Evolutionary conservation across 2,888 invertebrate genomes (phyloP), one percentile per base, ranked within the genome.

Genomic region (Lagria hirta): DNA sequence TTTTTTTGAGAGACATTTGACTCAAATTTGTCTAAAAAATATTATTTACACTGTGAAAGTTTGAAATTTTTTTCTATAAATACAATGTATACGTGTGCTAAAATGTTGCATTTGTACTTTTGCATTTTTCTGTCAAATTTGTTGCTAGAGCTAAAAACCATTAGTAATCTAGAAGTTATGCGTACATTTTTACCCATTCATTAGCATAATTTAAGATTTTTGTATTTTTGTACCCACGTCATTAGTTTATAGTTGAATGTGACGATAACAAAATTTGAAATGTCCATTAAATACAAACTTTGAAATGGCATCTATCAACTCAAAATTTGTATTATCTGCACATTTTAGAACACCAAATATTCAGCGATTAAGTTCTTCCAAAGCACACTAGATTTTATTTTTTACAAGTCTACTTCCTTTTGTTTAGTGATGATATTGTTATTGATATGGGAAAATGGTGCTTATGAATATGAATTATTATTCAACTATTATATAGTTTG

Each of bases 161-260:
- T 16, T 16, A 4, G 29, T 15, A 32, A 18, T 33, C 8, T 24
- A 35, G 12, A 5, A 15, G 8, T 27, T 12, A 28, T 28, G 27
- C 20, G 28, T n/a, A n/a, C n/a, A n/a, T n/a, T n/a, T 22, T 37
- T 37, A 37, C 21, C 26, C 26, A 17, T 27, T 27, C 27, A 24
- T 41, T 21, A 40, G 23, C 23, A 24, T 27, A 27, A 6, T 27
- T 40, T 45, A 52, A 49, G 46, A 52, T 36, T 52, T 48, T 52
- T 52, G 44, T 52, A 52, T 52, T 52, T 52, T 52, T 52, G 42
- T 52, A 52, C 49, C 52, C 49, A 32, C 27, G 32, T 11, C 12
- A 41, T 38, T 35, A 47, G 37, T 32, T 37, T 20, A n/a, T n/a
- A n/a, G n/a, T n/a, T n/a, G n/a, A n/a, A n/a, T n/a, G n/a, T n/a